These are phyloP conservation scores for Drosophila funebris DNA, from an alignment of 1,140 invertebrate species.

Conservation along the genomic window DNA sequence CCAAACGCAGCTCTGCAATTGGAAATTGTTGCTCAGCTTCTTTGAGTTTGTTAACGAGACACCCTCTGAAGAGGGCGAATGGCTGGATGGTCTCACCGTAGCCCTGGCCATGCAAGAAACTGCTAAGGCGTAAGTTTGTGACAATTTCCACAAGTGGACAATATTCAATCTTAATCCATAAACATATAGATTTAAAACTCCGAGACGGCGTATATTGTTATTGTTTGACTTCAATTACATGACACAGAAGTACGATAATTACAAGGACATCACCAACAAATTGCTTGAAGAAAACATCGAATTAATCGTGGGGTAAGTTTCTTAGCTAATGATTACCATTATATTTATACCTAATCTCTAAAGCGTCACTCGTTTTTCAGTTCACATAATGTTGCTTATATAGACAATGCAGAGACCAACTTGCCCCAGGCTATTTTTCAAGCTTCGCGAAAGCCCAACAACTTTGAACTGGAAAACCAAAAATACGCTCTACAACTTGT, in stretches of 20 bases:
- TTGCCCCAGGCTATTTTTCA: constrained; percentile 62
- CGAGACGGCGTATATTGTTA: constrained; percentile 56
- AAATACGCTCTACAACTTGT: constrained; percentile 64
- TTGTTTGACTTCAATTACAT: constrained; percentile 71
- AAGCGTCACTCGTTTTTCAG: constrained; percentile 6
- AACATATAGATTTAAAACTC: constrained; percentile 33
- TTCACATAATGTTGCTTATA: constrained; percentile 64
- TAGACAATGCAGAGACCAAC: constrained; percentile 56
- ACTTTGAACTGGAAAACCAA: constrained; percentile 60
- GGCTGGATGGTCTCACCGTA: constrained; percentile 63
- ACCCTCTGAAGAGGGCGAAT: constrained; percentile 51
- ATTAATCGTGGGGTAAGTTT: constrained; percentile 70
- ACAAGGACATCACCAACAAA: constrained; percentile 34
- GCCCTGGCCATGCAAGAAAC: constrained; percentile 46
- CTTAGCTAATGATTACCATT: background rate
- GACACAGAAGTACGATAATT: constrained; percentile 49
- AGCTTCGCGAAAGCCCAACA: constrained; percentile 30
- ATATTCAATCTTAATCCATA: no score
- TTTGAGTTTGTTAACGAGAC: constrained; percentile 65
- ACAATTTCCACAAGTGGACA: no score
- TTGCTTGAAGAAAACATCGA: constrained; percentile 46
- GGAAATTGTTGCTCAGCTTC: constrained; percentile 59
- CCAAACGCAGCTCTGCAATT: constrained; percentile 40
- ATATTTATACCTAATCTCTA: background rate
- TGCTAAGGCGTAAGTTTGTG: constrained; percentile 38